A percentile compares a stretch with the other conserved stretches of the same genome.
phyloP scores from a whole-genome alignment of 1,140 invertebrate genomes.

The Drosophila azteca region DNA sequence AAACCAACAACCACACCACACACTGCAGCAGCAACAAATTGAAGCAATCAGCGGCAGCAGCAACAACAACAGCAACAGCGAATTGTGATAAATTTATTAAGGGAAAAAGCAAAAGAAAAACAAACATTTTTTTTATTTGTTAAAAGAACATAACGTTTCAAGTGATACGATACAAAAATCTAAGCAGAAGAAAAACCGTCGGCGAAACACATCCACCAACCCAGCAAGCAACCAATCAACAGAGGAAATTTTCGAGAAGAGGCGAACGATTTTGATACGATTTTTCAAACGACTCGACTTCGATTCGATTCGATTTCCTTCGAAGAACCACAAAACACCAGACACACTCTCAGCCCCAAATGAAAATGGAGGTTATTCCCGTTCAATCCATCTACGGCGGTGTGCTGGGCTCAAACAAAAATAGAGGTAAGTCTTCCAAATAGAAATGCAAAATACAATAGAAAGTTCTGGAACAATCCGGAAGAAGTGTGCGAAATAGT shows the following conservation, averaged over 20 bases:
- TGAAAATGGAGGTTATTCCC: conserved; percentile 84
- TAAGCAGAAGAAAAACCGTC: conserved; percentile 17
- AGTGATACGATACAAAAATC: conserved; percentile 56
- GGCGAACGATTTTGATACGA: conserved; percentile 27
- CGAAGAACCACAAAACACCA: conserved; percentile 32
- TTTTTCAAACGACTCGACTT: conserved; percentile 22
- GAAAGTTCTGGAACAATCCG: not conserved
- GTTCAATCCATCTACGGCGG: conserved; percentile 72
- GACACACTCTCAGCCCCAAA: conserved; percentile 41
- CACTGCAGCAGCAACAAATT: conserved; percentile 44
- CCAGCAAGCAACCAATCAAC: too few relatives aligned
- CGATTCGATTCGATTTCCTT: conserved; percentile 50
- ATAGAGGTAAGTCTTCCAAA: conserved; percentile 70
- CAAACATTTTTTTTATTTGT: conserved; percentile 60
- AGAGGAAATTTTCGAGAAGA: conserved; percentile 29
- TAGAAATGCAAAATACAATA: too few relatives aligned
- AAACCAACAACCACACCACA: conserved; percentile 43
- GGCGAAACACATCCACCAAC: conserved; percentile 7
- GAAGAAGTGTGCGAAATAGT: conserved; percentile 7
- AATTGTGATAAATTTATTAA: conserved; percentile 78
- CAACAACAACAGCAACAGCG: conserved; percentile 75
- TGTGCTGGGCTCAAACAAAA: conserved; percentile 78
- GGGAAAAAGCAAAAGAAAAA: conserved; percentile 45
- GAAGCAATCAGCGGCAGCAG: conserved; percentile 53
- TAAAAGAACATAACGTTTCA: conserved; percentile 33